Percentiles rank a stretch among this genome's conserved stretches.
Conservation (phyloP, 2,888 invertebrate genomes). For the Aproaerema taeniolella region DNA sequence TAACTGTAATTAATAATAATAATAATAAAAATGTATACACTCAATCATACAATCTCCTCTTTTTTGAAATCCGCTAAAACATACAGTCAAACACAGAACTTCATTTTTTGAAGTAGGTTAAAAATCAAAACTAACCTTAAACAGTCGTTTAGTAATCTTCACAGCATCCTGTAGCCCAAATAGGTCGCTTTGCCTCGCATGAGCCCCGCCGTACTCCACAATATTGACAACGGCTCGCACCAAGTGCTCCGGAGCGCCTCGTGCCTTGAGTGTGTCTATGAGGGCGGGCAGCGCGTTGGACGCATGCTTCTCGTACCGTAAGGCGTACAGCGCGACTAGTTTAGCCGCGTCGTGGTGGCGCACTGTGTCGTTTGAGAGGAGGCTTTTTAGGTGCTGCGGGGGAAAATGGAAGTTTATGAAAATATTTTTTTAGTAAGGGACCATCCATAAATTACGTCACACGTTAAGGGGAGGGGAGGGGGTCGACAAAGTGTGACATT, state of each 20-base stretch:
- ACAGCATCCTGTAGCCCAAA: constrained; percentile 90
- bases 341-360: constrained; percentile 89
- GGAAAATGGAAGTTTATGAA: too few relatives aligned
- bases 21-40: too few relatives aligned
- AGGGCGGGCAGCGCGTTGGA: constrained; percentile 86
- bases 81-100: too few relatives aligned
- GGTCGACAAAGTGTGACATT: too few relatives aligned
- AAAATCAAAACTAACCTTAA: constrained; percentile 80
- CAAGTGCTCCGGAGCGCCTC: constrained; percentile 82
- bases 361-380: constrained; percentile 85
- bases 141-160: constrained; percentile 93
- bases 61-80: too few relatives aligned
- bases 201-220: constrained; percentile 91
- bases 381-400: constrained; percentile 84
- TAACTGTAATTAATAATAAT: too few relatives aligned
- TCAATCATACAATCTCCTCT: too few relatives aligned
- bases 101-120: too few relatives aligned
- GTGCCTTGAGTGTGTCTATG: constrained; percentile 82
- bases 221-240: constrained; percentile 80
- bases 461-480: too few relatives aligned
- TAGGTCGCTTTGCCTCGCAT: constrained; percentile 88
- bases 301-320: constrained; percentile 94
- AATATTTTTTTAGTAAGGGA: too few relatives aligned
- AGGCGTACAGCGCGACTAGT: constrained; percentile 93
- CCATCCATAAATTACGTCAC: too few relatives aligned